Evolutionary conservation across 2,797 vertebrate genomes (phyloP).

Genomic region (Arctocebus calabarensis): DNA sequence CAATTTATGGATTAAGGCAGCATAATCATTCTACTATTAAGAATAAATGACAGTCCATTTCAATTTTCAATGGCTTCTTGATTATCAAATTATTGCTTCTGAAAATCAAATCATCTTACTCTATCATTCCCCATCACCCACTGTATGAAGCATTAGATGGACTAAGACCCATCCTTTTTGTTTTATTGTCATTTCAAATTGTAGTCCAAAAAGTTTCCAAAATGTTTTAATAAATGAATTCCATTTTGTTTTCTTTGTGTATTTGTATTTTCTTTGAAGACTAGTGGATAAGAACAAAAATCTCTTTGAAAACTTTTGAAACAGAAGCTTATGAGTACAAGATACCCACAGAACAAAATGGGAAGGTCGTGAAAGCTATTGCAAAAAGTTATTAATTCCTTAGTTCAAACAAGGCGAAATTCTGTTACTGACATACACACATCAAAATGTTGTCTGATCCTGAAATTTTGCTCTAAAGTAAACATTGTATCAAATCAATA

Average conservation of each 20-base stretch:
- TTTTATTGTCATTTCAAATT: slow-evolving; percentile 41
- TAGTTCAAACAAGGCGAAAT: neutral
- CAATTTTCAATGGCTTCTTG: slow-evolving; percentile 44
- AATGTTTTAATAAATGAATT: slow-evolving; percentile 29
- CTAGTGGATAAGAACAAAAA: neutral
- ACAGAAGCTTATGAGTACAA: neutral
- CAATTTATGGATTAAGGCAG: slow-evolving; percentile 31
- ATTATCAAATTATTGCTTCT: slow-evolving; percentile 54
- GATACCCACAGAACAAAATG: neutral
- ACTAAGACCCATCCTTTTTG: slow-evolving; percentile 11
- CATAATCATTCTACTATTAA: slow-evolving; percentile 25
- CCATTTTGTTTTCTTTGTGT: slow-evolving; percentile 10
- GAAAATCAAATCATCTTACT: slow-evolving; percentile 57
- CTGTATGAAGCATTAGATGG: neutral
- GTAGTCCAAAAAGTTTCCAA: neutral
- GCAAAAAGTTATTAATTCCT: neutral
- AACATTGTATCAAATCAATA: neutral
- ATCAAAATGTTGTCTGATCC: neutral
- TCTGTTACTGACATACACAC: neutral
- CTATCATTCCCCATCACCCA: neutral
- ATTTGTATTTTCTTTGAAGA: slow-evolving; percentile 44
- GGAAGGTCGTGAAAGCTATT: neutral
- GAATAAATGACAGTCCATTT: neutral
- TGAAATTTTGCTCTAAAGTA: neutral
- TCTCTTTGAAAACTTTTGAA: neutral